Evolutionary conservation across 35 echinoderm and acorn worm species (phyloP).

Genomic region (Ophioderma brevispina): DNA sequence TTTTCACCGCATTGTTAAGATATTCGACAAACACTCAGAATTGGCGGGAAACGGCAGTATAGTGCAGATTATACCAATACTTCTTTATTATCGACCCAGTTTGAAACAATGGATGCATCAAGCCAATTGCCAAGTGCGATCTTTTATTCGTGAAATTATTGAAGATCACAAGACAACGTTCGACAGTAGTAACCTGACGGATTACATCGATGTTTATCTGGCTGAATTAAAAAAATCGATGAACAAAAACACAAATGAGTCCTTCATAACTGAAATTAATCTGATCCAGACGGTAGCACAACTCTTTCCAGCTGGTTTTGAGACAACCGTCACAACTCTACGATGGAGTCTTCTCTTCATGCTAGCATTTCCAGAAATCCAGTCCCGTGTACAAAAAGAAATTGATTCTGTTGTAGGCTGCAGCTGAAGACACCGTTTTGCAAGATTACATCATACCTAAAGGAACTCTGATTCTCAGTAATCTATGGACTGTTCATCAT

Average conservation of each 20-base stretch:
- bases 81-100: not conserved
- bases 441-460: constrained; percentile 62
- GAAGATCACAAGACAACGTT: constrained; percentile 18
- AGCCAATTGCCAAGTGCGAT: not conserved
- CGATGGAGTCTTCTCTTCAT: constrained; percentile 30
- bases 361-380: constrained; percentile 32
- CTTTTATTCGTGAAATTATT: not conserved
- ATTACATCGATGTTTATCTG: constrained; percentile 46
- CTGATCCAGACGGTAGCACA: not conserved
- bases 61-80: not conserved
- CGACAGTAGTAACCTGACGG: constrained; percentile 8
- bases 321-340: constrained; percentile 34
- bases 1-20: not conserved
- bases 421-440: constrained; percentile 13
- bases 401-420: constrained; percentile 47
- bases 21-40: not conserved
- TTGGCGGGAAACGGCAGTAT: not conserved
- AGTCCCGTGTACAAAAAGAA: constrained; percentile 43
- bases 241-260: not conserved
- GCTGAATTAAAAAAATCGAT: not conserved
- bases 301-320: constrained; percentile 48
- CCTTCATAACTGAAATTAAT: not conserved
- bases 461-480: constrained; percentile 60
- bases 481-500: constrained; percentile 41
- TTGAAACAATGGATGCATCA: not conserved